Evolutionary conservation across 2,797 vertebrate genomes (phyloP), one percentile per base, ranked within the genome.

Genomic region (Acridotheres tristis): DNA sequence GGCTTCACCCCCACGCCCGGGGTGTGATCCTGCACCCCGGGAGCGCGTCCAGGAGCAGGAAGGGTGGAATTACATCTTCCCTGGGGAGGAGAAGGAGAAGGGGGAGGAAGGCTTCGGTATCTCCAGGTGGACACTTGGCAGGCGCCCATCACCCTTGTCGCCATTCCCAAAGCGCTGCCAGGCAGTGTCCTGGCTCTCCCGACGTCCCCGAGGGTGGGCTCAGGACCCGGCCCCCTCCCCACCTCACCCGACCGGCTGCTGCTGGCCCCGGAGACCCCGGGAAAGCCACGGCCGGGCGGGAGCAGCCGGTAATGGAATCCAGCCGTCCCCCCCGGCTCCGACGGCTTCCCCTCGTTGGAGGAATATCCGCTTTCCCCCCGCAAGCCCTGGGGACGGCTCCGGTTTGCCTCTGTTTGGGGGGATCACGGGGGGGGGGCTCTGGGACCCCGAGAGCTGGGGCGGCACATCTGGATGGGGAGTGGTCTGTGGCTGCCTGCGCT

Each of bases 61-160:
- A 59, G 74, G 40, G 67, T 85, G 80, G 54, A 85, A 90, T 90
- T 90, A 78, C 88, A 90, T 74, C 88, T 85, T 90, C 88, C 80
- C 80, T 67, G 59, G 80, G 72, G 87, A 89, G 42, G 77, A 67
- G 85, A 68, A 86, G 59, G 11, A 51, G 77, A 9, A 36, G 57
- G 71, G 58, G 73, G 73, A 84, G 54, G 80, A 90, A 90, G 66
- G 80, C 53, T 84, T 54, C 20, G 34, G 53, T 66, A 18, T 66
- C 67, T 78, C 80, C 88, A 90, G 80, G 88, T 73, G 73, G 59
- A 48, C 88, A 1, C 30, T 78, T 85, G 88, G 88, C 88, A 66
- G 63, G 42, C 36, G 10, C 78, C 63, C 87, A 76, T 69, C 43
- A 3, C 23, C 36, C 36, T 43, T 30, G 63, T 57, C 66, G 40